A percentile compares a stretch with the other conserved stretches of the same genome.
phyloP scores from a whole-genome alignment of 2,888 invertebrate species.

The Oscheius sp. region DNA sequence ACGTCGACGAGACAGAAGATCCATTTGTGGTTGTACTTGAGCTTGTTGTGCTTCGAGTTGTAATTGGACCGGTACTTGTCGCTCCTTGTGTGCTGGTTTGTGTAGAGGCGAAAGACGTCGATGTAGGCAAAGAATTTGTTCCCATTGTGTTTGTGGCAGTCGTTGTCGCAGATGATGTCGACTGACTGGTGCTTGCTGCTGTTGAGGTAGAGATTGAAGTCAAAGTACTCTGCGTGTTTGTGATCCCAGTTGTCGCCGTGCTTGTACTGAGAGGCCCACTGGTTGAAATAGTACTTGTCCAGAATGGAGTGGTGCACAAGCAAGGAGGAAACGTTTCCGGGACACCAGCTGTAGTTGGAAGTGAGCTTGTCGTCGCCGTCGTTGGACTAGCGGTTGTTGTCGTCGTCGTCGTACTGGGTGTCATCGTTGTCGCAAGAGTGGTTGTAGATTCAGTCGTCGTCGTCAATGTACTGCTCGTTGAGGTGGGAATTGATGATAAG shows the following conservation, averaged over 20 bases:
- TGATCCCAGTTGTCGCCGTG: neutral
- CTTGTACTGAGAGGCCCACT: neutral
- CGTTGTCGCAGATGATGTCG: neutral
- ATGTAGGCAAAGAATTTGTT: neutral
- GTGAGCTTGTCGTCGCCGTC: neutral
- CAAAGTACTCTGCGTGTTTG: no score
- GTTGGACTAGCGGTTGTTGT: neutral
- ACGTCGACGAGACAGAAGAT: no score
- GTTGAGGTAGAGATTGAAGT: neutral
- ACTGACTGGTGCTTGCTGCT: neutral
- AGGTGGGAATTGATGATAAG: neutral
- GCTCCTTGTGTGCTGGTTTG: no score
- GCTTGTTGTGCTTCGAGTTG: neutral
- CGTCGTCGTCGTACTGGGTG: neutral
- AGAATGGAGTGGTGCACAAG: neutral
- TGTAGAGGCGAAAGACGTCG: no score
- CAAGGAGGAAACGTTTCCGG: slow-evolving; percentile 19
- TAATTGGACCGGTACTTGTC: neutral
- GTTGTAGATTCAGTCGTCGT: neutral
- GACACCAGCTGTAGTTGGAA: neutral
- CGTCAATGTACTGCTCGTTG: neutral
- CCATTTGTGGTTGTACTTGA: no score
- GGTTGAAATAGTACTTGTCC: neutral
- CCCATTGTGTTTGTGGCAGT: neutral
- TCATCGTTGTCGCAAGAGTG: neutral